These are phyloP conservation scores for Rutilus rutilus DNA, from an alignment of 2,113 vertebrate species.

Conservation along the genomic window DNA sequence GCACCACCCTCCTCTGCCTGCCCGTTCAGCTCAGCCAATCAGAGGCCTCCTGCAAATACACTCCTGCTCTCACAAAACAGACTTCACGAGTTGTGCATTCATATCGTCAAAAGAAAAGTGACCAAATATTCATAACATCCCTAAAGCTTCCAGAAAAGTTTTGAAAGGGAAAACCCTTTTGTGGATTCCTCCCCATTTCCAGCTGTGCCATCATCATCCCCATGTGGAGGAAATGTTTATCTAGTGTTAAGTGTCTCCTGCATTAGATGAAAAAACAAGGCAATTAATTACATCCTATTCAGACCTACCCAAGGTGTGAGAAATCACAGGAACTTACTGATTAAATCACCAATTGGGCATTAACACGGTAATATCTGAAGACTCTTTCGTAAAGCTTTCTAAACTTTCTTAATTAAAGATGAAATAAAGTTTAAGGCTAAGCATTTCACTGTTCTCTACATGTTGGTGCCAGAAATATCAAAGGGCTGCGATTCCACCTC, in stretches of 20 bases:
- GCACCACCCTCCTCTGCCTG: slow-evolving; percentile 27
- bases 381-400: neutral
- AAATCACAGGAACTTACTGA: slow-evolving; percentile 32
- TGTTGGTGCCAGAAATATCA: neutral
- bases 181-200: slow-evolving; percentile 6
- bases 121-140: neutral
- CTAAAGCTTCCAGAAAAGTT: neutral
- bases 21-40: slow-evolving; percentile 14
- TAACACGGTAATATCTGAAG: neutral
- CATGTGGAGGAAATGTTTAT: slow-evolving; percentile 32
- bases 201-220: slow-evolving; percentile 24
- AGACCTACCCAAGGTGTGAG: slow-evolving; percentile 28
- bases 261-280: slow-evolving; percentile 18
- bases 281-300: slow-evolving; percentile 28
- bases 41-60: slow-evolving; percentile 18
- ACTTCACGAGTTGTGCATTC: neutral
- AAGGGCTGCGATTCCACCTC: neutral
- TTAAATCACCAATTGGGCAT: slow-evolving; percentile 12
- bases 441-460: neutral
- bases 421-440: neutral
- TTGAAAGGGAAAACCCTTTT: neutral
- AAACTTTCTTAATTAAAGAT: neutral
- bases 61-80: neutral
- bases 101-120: neutral
- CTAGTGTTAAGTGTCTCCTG: slow-evolving; percentile 6